phyloP scores from a whole-genome alignment of 2,797 vertebrate species.

The Schizothorax lantsangensis region DNA sequence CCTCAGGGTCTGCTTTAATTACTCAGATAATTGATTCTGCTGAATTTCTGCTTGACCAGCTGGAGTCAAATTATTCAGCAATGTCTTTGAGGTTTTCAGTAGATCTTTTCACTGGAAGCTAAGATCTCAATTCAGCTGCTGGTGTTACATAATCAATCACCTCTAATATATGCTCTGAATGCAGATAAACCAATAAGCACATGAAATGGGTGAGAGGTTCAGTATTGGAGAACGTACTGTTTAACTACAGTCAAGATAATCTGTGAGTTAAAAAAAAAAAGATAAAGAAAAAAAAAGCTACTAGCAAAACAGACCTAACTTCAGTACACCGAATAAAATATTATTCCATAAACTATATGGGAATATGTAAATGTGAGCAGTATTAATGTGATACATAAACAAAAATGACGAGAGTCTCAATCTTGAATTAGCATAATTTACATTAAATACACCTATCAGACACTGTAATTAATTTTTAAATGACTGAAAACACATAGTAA shows the following conservation, averaged over 20 bases:
- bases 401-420: not conserved
- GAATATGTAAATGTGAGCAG: not conserved
- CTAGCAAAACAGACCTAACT: not conserved
- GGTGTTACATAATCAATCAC: not conserved
- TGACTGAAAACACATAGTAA: not conserved
- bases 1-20: not conserved
- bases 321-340: not conserved
- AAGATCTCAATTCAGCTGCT: not conserved
- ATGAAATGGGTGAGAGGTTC: not conserved
- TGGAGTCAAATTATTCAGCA: not conserved
- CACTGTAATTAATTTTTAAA: not conserved
- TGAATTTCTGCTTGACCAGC: slow-evolving; percentile 11
- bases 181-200: not conserved
- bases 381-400: not conserved
- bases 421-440: not conserved
- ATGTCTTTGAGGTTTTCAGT: slow-evolving; percentile 4
- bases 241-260: not conserved
- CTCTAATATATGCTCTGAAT: not conserved
- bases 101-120: not conserved
- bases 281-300: not conserved
- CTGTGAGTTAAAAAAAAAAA: not conserved
- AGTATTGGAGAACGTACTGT: not conserved
- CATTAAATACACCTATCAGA: not conserved
- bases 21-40: slow-evolving; percentile 22
- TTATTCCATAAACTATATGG: not conserved